Evolutionary conservation across 1,140 invertebrate genomes (phyloP).

Genomic region (Caenorhabditis remanei): DNA sequence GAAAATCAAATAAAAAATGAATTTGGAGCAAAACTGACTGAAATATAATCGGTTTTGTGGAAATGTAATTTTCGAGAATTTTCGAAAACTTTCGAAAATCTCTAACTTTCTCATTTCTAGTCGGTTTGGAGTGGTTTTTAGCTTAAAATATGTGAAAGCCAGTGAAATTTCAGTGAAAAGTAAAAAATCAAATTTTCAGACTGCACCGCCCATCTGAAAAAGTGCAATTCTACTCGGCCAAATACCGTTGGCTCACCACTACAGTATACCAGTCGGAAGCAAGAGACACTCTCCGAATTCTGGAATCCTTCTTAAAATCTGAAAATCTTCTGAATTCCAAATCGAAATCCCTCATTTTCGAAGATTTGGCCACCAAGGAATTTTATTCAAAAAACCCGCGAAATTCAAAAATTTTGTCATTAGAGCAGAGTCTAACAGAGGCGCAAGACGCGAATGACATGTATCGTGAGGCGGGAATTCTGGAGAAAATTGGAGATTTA

Average conservation of each 20-base stretch:
- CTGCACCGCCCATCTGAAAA: background rate
- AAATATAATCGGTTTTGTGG: too few relatives aligned
- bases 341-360: constrained; percentile 23
- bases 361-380: background rate
- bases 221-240: background rate
- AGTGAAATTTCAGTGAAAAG: too few relatives aligned
- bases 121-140: background rate
- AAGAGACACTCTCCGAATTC: background rate
- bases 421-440: constrained; percentile 39
- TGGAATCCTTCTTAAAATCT: background rate
- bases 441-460: constrained; percentile 19
- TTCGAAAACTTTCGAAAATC: background rate
- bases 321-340: background rate
- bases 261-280: background rate
- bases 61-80: too few relatives aligned
- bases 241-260: constrained; percentile 1
- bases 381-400: background rate
- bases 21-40: background rate
- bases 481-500: background rate
- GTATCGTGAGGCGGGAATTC: constrained; percentile 16
- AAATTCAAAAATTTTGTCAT: background rate
- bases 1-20: too few relatives aligned
- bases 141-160: too few relatives aligned
- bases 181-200: constrained; percentile 4
- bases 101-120: too few relatives aligned